Evolutionary conservation across 2,797 vertebrate genomes (phyloP).

Genomic region (Tiaroga cobitis): DNA sequence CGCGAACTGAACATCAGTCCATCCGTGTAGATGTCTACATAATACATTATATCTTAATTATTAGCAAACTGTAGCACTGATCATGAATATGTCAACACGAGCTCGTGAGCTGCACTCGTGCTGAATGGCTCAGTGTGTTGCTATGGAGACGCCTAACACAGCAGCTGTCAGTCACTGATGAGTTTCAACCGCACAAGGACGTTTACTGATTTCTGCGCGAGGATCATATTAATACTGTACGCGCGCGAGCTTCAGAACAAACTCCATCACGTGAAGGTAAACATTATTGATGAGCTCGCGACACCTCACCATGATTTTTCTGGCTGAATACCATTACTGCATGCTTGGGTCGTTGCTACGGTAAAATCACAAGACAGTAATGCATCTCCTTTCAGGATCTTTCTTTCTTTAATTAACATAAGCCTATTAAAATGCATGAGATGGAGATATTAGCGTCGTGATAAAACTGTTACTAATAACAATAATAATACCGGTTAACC

Average conservation of each 20-base stretch:
- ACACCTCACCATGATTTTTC: background rate
- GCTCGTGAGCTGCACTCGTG: background rate
- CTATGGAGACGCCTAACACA: slow-evolving; percentile 25
- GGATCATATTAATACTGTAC: background rate
- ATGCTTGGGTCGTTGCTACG: too few relatives aligned
- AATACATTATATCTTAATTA: background rate
- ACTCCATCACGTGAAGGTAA: slow-evolving; percentile 6
- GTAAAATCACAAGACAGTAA: background rate
- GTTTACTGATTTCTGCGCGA: background rate
- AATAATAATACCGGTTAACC: background rate
- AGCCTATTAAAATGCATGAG: background rate
- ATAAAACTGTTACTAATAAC: background rate
- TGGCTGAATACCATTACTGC: background rate
- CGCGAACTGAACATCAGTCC: too few relatives aligned
- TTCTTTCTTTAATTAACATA: too few relatives aligned
- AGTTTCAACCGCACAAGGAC: background rate
- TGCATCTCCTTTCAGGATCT: background rate
- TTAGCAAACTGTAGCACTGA: background rate
- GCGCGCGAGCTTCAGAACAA: background rate
- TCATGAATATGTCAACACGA: background rate
- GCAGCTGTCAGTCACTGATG: background rate
- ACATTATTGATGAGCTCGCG: background rate
- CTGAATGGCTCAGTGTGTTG: background rate
- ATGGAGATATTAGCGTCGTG: background rate
- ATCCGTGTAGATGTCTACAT: too few relatives aligned